Percentiles rank a stretch among this genome's conserved stretches.
Conservation (phyloP, 2,797 vertebrate genomes). For the Thunnus albacares region DNA sequence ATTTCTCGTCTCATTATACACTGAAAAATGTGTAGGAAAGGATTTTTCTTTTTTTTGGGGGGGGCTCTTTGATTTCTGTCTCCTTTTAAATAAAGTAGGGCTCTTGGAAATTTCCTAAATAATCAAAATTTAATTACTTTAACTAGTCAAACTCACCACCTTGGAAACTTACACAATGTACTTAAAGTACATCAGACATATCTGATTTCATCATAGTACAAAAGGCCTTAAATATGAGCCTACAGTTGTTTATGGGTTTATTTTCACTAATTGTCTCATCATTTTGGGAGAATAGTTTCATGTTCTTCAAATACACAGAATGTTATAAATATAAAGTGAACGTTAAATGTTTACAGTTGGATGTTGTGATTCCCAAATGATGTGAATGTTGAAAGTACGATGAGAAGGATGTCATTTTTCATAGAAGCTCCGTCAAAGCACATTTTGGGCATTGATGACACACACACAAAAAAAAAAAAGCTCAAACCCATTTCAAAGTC, state of each 20-base stretch:
- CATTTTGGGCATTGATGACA: neutral
- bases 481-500: neutral
- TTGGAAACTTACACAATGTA: constrained; percentile 19
- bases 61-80: neutral
- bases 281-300: neutral
- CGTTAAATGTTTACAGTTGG: constrained; percentile 43
- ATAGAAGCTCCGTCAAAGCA: neutral
- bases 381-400: constrained; percentile 21
- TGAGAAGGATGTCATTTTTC: neutral
- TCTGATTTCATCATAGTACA: neutral
- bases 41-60: neutral
- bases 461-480: neutral
- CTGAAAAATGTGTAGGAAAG: neutral
- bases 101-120: constrained; percentile 12
- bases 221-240: constrained; percentile 1
- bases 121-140: constrained; percentile 11
- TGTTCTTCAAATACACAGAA: constrained; percentile 37
- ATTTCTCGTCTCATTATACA: constrained; percentile 5
- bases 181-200: neutral
- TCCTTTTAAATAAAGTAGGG: constrained; percentile 5
- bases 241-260: neutral
- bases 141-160: neutral
- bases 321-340: constrained; percentile 45
- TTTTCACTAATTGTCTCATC: neutral
- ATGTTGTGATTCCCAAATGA: constrained; percentile 40